A percentile compares a stretch with the other conserved stretches of the same genome.
Conservation (phyloP, 2,113 vertebrate species). For the Thunnus maccoyii region DNA sequence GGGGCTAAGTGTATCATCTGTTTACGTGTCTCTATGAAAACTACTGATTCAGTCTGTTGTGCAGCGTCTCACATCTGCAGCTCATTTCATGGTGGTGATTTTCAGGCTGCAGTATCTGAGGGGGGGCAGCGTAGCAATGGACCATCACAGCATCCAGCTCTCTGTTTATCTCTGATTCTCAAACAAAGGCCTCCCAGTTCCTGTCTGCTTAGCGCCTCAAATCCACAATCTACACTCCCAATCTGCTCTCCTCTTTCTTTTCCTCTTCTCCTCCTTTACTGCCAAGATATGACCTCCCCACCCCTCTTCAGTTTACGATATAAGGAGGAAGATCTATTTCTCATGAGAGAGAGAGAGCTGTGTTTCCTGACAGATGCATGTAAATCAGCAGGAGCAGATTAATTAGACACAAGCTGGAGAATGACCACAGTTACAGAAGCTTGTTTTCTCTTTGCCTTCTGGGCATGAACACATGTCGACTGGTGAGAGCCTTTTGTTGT, state of each 20-base stretch:
- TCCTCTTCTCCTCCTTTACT: constrained; percentile 9
- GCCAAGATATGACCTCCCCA: constrained; percentile 30
- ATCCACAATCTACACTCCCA: constrained; percentile 41
- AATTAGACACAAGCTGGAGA: constrained; percentile 19
- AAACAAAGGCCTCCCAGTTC: constrained; percentile 67
- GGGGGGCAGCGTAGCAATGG: constrained; percentile 35
- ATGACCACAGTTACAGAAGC: constrained; percentile 21
- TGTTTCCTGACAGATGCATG: constrained; percentile 15
- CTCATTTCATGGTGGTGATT: constrained; percentile 45
- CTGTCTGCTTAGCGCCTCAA: constrained; percentile 49
- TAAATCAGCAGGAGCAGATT: constrained; percentile 24
- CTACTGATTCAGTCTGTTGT: background rate
- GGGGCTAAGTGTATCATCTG: background rate
- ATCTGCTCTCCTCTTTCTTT: constrained; percentile 1
- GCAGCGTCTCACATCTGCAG: constrained; percentile 62
- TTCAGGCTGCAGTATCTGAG: constrained; percentile 17
- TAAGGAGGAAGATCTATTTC: constrained; percentile 12
- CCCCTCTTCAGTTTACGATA: constrained; percentile 18
- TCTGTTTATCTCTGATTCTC: constrained; percentile 61
- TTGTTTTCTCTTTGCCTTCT: constrained; percentile 10
- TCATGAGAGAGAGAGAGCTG: background rate
- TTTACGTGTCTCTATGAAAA: background rate
- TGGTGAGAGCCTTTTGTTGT: background rate
- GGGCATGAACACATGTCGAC: constrained; percentile 30
- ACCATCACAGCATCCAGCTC: constrained; percentile 66